These are phyloP conservation scores for Microctonus brassicae DNA, from an alignment of 2,888 invertebrate genomes.

Conservation along the genomic window DNA sequence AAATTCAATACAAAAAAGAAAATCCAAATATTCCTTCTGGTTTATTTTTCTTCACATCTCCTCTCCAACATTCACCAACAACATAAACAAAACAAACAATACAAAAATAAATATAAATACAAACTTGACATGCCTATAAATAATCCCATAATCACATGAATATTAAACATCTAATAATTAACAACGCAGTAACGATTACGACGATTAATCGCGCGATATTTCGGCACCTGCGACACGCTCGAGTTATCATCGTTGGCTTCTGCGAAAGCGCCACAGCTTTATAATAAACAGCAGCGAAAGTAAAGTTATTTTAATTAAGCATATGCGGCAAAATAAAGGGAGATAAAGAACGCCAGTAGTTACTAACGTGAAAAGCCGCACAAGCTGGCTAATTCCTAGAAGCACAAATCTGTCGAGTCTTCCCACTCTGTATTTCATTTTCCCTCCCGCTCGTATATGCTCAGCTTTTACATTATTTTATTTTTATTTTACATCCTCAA, in stretches of 20 bases:
- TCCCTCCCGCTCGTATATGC: slow-evolving; percentile 30
- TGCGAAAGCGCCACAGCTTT: slow-evolving; percentile 42
- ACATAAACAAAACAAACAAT: too few species aligned
- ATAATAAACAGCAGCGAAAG: slow-evolving; percentile 33
- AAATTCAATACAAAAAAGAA: too few species aligned
- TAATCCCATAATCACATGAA: too few species aligned
- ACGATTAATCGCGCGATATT: slow-evolving; percentile 25
- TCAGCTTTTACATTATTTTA: neutral
- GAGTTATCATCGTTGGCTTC: slow-evolving; percentile 47
- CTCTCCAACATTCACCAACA: too few species aligned
- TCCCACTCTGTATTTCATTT: slow-evolving; percentile 11
- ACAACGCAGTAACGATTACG: neutral
- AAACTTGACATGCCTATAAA: too few species aligned
- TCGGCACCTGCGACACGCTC: slow-evolving; percentile 30
- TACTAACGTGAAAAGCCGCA: slow-evolving; percentile 48
- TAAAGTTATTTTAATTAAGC: slow-evolving; percentile 61
- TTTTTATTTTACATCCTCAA: neutral
- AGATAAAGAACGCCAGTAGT: slow-evolving; percentile 11
- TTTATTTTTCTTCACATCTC: too few species aligned
- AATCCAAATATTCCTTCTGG: too few species aligned
- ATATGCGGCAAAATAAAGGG: slow-evolving; percentile 36
- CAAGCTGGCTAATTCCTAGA: slow-evolving; percentile 52
- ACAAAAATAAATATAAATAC: too few species aligned
- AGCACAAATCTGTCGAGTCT: slow-evolving; percentile 59
- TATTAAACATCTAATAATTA: too few species aligned